Evolutionary conservation across 1,140 invertebrate species (phyloP), one percentile per base, ranked within the genome.

Genomic region (Muscidifurax raptorellus): DNA sequence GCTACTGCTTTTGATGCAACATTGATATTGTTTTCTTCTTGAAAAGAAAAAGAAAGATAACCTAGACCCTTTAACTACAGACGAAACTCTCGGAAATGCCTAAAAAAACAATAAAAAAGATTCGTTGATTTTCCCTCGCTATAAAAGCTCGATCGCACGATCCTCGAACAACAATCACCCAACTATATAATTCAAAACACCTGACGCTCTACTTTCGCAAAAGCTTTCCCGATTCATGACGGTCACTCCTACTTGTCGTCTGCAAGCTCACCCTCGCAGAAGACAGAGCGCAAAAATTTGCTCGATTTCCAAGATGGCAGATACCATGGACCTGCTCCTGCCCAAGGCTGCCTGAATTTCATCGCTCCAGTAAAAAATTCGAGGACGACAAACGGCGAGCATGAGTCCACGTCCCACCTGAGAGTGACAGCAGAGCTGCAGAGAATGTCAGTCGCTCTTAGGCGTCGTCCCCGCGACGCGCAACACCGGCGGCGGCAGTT

Each of bases 401-500:
- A 74, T 72, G 69, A 36, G 27, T 74, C 25, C 13, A 69, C 27
- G 10, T 27, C 15, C 22, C 47, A 25, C n/a, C 13, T 66, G n/a
- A 80, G 22, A 18, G 6, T 18, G 22, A 9, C 0, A 44, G 3
- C 27, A 4, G 3, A 47, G 32, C 12, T 1, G 71, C 4, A 30
- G 10, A 72, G 10, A 5, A 75, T 82, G 71, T n/a, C 71, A 64
- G 25, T 30, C 28, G 47, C 27, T 6, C 5, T 22, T 27, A 47
- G 32, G 22, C 36, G n/a, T 76, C 32, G 28, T 44, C 15, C 0
- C 28, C n/a, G 13, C n/a, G 72, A 82, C 6, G 25, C 36, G n/a
- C 18, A 67, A 67, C 72, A 67, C 81, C 81, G 81, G 81, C 36
- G 72, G 7, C 59, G 18, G 15, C 52, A 76, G 32, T 76, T 82